phyloP scores from a whole-genome alignment of 2,888 invertebrate genomes.

The Piscicola geometra region DNA sequence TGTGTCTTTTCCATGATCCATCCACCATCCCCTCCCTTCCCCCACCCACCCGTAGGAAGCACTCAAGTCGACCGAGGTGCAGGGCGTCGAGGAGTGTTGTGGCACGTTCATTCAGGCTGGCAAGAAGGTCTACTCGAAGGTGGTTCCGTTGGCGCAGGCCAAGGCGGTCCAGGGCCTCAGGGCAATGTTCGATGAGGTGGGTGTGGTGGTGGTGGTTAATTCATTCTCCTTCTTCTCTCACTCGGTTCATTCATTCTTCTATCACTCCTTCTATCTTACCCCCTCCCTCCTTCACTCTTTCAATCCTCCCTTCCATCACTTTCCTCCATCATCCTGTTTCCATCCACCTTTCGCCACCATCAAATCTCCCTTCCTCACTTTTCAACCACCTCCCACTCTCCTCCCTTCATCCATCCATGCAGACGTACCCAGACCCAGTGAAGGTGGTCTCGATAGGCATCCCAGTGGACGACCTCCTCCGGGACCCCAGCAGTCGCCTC shows the following conservation, averaged over 20 bases:
- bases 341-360: too few relatives aligned
- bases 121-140: conserved; percentile 78
- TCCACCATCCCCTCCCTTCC: too few relatives aligned
- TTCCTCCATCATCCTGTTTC: too few relatives aligned
- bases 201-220: too few relatives aligned
- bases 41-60: conserved; percentile 61
- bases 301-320: too few relatives aligned
- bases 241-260: too few relatives aligned
- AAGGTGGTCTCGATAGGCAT: conserved; percentile 85
- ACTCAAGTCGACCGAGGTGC: conserved; percentile 80
- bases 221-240: too few relatives aligned
- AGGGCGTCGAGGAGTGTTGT: conserved; percentile 74
- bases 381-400: too few relatives aligned
- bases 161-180: conserved; percentile 68
- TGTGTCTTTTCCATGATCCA: too few relatives aligned
- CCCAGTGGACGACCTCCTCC: conserved; percentile 79
- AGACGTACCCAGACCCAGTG: conserved; percentile 85
- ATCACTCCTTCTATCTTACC: too few relatives aligned
- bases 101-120: conserved; percentile 72
- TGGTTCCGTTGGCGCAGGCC: conserved; percentile 75
- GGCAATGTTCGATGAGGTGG: conserved; percentile 89
- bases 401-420: conserved; percentile 39
- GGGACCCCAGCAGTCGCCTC: conserved; percentile 73
- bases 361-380: too few relatives aligned
- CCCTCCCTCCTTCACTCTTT: too few relatives aligned